Evolutionary conservation across 2,113 vertebrate species (phyloP).

Genomic region (Sciurus niger): DNA sequence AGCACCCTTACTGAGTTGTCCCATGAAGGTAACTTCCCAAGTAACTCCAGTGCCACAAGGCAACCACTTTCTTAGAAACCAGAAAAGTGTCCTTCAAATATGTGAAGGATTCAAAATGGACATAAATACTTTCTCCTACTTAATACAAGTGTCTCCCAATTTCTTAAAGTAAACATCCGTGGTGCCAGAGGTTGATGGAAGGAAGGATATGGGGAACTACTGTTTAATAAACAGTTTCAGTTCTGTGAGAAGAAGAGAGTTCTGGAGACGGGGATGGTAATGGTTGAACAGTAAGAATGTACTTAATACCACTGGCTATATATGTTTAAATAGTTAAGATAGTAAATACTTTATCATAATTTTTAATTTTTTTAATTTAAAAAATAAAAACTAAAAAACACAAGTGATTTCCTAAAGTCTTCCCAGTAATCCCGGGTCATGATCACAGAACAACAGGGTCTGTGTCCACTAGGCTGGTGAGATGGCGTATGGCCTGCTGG

Average conservation of each 20-base stretch:
- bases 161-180: not conserved
- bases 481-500: fast-evolving
- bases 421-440: not conserved
- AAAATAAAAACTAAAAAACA: not conserved
- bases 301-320: fast-evolving
- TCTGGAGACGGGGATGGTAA: too few relatives aligned
- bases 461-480: not conserved
- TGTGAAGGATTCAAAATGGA: not conserved
- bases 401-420: not conserved
- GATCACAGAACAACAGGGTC: not conserved
- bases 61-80: conserved; percentile 26
- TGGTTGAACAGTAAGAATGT: fast-evolving
- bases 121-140: not conserved
- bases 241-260: not conserved
- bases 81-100: not conserved
- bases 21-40: not conserved
- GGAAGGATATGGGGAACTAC: not conserved
- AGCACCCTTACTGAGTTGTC: not conserved
- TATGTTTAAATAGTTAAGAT: not conserved
- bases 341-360: not conserved
- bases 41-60: fast-evolving
- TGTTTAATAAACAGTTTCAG: not conserved
- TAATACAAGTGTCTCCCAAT: not conserved
- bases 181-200: not conserved
- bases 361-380: not conserved